Evolutionary conservation across 2,113 vertebrate genomes (phyloP).

Genomic region (Leucopsar rothschildi): DNA sequence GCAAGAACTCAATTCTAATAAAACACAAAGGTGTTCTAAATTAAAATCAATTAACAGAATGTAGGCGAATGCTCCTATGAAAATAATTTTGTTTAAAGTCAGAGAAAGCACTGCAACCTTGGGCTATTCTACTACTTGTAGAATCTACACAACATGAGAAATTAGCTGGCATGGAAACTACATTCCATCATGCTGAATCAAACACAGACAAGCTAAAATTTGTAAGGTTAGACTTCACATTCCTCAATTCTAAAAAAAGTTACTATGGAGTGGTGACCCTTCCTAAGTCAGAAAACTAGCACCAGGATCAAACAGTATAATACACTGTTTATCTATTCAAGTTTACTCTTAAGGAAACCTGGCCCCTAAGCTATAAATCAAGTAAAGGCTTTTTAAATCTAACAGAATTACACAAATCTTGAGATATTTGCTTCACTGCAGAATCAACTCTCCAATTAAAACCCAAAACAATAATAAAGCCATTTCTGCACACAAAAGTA

Average conservation of each 20-base stretch:
- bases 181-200: background rate
- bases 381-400: background rate
- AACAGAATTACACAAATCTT: background rate
- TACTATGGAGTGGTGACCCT: background rate
- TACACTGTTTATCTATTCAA: background rate
- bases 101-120: background rate
- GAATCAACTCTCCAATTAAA: background rate
- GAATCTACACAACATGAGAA: background rate
- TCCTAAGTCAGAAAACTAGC: background rate
- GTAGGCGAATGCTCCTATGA: background rate
- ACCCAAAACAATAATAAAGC: background rate
- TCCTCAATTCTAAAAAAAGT: background rate
- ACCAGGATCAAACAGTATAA: background rate
- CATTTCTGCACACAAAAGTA: background rate
- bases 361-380: background rate
- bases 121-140: background rate
- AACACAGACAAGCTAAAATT: background rate
- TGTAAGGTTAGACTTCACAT: background rate
- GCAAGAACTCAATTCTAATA: background rate
- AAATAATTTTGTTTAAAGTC: background rate
- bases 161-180: constrained; percentile 13
- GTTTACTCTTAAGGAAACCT: background rate
- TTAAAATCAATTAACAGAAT: constrained; percentile 7
- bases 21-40: constrained; percentile 6
- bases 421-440: background rate